Percentiles rank a stretch among this genome's conserved stretches.
These are phyloP conservation scores for Peromyscus leucopus DNA, from an alignment of 2,113 vertebrate species.

Conservation along the genomic window DNA sequence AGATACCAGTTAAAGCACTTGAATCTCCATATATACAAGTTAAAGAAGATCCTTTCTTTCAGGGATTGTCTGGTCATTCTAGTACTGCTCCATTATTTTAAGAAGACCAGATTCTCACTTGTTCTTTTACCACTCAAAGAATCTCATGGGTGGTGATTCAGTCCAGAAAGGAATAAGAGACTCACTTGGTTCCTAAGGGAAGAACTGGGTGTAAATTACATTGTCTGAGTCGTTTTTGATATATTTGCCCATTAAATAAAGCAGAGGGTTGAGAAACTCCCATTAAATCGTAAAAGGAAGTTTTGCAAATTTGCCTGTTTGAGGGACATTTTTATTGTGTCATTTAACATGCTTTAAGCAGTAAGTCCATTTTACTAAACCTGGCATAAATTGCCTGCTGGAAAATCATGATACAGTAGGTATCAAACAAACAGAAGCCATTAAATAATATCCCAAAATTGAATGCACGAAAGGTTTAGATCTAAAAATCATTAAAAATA, in stretches of 20 bases:
- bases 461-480: background rate
- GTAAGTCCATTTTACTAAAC: conserved; percentile 31
- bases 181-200: conserved; percentile 32
- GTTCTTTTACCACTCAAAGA: conserved; percentile 37
- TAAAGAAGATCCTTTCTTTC: background rate
- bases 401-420: background rate
- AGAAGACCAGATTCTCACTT: conserved; percentile 35
- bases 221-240: conserved; percentile 53
- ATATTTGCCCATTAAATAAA: conserved; percentile 52
- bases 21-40: background rate
- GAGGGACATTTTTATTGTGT: conserved; percentile 31
- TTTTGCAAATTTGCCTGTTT: conserved; percentile 35
- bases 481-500: background rate
- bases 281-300: conserved; percentile 57
- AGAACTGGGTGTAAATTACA: conserved; percentile 57
- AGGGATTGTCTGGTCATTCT: background rate
- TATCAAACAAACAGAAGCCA: background rate
- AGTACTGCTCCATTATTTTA: background rate
- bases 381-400: conserved; percentile 25
- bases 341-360: conserved; percentile 38
- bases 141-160: conserved; percentile 34
- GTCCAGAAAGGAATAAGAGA: conserved; percentile 70
- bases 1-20: background rate
- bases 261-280: conserved; percentile 36
- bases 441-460: background rate